Conservation (phyloP, 1,140 invertebrate species). For the Heliconius himera region DNA sequence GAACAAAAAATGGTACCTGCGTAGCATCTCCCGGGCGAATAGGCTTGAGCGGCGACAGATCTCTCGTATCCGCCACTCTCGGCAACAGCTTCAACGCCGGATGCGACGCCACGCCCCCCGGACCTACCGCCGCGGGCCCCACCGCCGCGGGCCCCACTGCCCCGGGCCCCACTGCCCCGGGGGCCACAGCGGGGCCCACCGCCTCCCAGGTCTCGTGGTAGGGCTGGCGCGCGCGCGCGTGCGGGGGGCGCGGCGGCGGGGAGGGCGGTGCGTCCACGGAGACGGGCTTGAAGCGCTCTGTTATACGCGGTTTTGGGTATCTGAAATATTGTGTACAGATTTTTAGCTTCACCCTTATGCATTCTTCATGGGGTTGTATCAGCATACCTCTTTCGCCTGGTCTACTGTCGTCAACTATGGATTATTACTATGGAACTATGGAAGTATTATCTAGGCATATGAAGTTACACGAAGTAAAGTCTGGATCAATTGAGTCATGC, state of each 20-base stretch:
- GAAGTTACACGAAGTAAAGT: too few species aligned
- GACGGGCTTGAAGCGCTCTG: constrained; percentile 32
- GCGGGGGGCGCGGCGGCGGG: constrained; percentile 23
- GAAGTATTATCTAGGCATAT: too few species aligned
- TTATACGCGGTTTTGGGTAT: constrained; percentile 29
- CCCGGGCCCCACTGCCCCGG: neutral
- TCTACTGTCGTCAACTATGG: too few species aligned
- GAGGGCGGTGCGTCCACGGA: constrained; percentile 16
- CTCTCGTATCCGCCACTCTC: constrained; percentile 12
- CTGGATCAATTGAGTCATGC: too few species aligned
- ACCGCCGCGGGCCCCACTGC: constrained; percentile 24
- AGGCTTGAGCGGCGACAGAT: constrained; percentile 50
- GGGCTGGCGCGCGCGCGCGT: constrained; percentile 5
- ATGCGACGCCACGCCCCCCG: constrained; percentile 16
- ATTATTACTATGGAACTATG: too few species aligned
- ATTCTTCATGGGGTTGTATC: too few species aligned
- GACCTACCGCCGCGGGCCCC: neutral
- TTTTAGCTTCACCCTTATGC: too few species aligned
- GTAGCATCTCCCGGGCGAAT: constrained; percentile 44
- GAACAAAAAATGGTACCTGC: constrained; percentile 27
- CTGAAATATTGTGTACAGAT: constrained; percentile 17
- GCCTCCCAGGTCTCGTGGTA: constrained; percentile 14
- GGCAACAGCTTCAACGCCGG: constrained; percentile 10
- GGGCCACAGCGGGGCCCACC: neutral
- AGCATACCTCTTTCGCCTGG: too few species aligned